phyloP scores from a whole-genome alignment of 2,113 vertebrate genomes.

The Anser brachyrhynchus region DNA sequence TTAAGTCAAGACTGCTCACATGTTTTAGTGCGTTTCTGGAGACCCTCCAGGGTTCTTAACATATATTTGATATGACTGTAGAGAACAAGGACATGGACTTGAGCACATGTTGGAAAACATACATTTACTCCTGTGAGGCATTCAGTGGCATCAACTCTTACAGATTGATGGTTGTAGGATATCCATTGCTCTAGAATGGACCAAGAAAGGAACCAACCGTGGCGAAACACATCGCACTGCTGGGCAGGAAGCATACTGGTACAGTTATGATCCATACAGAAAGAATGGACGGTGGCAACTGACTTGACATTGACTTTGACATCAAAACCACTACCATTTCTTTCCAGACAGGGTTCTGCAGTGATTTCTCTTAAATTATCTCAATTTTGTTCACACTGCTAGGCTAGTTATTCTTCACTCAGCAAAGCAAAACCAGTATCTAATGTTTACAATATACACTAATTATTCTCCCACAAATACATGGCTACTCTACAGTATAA shows the following conservation, averaged over 20 bases:
- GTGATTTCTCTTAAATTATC: not conserved
- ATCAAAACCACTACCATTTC: not conserved
- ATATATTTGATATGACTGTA: rapidly evolving
- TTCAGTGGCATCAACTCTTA: not conserved
- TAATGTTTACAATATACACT: not conserved
- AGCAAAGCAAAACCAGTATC: not conserved
- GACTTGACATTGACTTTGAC: not conserved
- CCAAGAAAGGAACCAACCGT: not conserved
- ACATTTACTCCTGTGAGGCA: not conserved
- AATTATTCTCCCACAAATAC: not conserved
- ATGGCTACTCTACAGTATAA: not conserved
- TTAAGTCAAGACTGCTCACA: not conserved
- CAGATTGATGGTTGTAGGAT: not conserved
- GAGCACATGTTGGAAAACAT: rapidly evolving
- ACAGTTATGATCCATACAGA: not conserved
- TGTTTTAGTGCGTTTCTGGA: not conserved
- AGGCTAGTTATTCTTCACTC: not conserved
- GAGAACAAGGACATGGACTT: not conserved
- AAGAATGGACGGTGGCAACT: not conserved
- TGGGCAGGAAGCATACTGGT: rapidly evolving
- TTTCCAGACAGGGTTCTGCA: not conserved
- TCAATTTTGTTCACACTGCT: not conserved
- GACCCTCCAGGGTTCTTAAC: not conserved
- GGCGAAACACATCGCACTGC: not conserved
- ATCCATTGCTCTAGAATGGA: not conserved